Evolutionary conservation across 2,888 invertebrate genomes (phyloP), one percentile per base, ranked within the genome.

Genomic region (Trachelus stipa): DNA sequence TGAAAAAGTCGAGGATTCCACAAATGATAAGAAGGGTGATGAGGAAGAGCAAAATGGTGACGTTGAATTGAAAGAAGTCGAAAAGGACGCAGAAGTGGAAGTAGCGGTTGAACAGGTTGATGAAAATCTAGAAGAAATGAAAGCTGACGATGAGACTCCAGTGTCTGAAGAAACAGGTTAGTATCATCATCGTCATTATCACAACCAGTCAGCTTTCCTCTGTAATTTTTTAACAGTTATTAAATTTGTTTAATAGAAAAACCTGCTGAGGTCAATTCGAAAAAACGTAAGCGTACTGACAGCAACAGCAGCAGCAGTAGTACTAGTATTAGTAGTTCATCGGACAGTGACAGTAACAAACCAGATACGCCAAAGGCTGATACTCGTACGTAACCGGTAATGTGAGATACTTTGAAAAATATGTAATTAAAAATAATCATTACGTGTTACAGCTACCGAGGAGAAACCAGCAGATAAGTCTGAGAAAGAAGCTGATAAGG

Each of bases 291-390:
- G 88, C 92, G 93, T 35, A 92, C 93, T 0, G 92, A 91, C 76
- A 93, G 93, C n/a, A 93, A 92, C 56, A 93, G 92, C 80, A 92
- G 93, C 81, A 92, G 92, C 80, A 92, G 92, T 81, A 92, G 91
- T 56, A 92, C 92, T 12, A 92, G 92, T 73, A 90, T 88, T 68
- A 91, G 89, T 76, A 90, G 88, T 77, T 91, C 90, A 71, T 91
- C 91, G 40, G 92, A 92, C 75, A 93, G 92, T 78, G 93, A 93
- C 6, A 93, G 91, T 76, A 94, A 94, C 73, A 91, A 91, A 79
- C 81, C 86, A n/a, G 88, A 88, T 35, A 88, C 87, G n/a, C 80
- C 89, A 73, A 89, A 91, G 82, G 85, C 85, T 34, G 88, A 90
- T 23, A 73, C 68, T 68, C 75, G 78, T 78, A 30, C 15, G 78